phyloP scores from a whole-genome alignment of 2,888 invertebrate genomes.

The Lordiphosa andalusiaca region DNA sequence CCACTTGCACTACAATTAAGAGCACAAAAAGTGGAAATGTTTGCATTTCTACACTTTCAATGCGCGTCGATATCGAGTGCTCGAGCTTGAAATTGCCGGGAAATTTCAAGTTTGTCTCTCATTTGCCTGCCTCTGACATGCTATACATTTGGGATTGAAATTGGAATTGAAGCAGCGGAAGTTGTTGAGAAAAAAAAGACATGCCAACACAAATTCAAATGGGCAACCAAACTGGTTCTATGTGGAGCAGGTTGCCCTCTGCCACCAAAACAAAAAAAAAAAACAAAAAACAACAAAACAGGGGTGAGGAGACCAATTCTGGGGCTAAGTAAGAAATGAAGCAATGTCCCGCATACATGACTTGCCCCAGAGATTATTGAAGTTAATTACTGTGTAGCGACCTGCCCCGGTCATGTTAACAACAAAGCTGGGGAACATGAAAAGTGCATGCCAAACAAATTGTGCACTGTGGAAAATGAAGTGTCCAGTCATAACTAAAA shows the following conservation, averaged over 20 bases:
- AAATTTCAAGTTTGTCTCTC: constrained; percentile 46
- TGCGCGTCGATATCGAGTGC: constrained; percentile 25
- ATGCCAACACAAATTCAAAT: constrained; percentile 28
- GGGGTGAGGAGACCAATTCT: too few relatives aligned
- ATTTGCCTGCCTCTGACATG: constrained; percentile 40
- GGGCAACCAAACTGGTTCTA: constrained; percentile 25
- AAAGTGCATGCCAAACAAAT: constrained; percentile 25
- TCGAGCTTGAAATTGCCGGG: constrained; percentile 60
- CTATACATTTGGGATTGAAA: constrained; percentile 37
- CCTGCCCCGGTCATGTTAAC: constrained; percentile 17
- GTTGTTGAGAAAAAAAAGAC: constrained; percentile 43
- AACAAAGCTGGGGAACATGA: constrained; percentile 28
- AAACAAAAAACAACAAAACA: too few relatives aligned
- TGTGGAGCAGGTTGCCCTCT: constrained; percentile 5
- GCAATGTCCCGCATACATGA: constrained; percentile 26
- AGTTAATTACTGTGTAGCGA: constrained; percentile 7
- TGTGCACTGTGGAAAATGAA: too few relatives aligned
- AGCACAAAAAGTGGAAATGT: constrained; percentile 61
- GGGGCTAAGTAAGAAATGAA: constrained; percentile 5
- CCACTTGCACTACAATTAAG: constrained; percentile 69
- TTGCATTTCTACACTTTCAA: constrained; percentile 53
- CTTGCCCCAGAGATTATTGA: constrained; percentile 29
- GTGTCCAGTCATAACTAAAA: too few relatives aligned
- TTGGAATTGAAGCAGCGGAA: constrained; percentile 35
- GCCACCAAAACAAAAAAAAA: too few relatives aligned